Conservation (phyloP, 2,797 vertebrate species). For the Phoxinus dragarum region DNA sequence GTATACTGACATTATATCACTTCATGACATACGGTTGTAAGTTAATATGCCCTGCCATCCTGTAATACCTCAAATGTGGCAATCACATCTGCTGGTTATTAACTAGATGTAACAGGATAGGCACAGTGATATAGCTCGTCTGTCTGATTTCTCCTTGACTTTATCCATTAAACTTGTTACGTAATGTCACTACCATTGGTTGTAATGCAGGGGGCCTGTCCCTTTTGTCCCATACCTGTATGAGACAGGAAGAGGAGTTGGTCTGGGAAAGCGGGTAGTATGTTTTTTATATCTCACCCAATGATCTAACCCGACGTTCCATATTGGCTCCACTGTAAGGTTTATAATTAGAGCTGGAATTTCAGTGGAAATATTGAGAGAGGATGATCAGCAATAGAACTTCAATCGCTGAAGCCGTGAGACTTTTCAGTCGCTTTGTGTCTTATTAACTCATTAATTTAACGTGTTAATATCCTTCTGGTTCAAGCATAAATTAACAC, state of each 20-base stretch:
- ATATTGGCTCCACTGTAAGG: slow-evolving; percentile 24
- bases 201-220: slow-evolving; percentile 33
- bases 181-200: slow-evolving; percentile 5
- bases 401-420: neutral
- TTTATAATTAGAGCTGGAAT: slow-evolving; percentile 49
- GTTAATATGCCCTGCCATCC: neutral
- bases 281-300: slow-evolving; percentile 53
- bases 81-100: neutral
- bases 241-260: slow-evolving; percentile 56
- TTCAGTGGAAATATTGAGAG: slow-evolving; percentile 18
- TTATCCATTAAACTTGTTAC: slow-evolving; percentile 8
- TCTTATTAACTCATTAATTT: slow-evolving; percentile 7
- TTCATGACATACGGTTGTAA: neutral
- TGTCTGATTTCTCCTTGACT: slow-evolving; percentile 8
- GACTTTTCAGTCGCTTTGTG: neutral
- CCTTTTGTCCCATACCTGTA: slow-evolving; percentile 55
- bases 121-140: neutral
- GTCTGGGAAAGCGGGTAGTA: slow-evolving; percentile 49
- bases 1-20: neutral
- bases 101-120: neutral
- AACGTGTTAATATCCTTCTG: neutral
- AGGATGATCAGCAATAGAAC: neutral
- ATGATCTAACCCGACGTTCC: slow-evolving; percentile 53
- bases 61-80: neutral
- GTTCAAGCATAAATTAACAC: neutral